Evolutionary conservation across 1,140 invertebrate genomes (phyloP).

Genomic region (Pseudomyrmex gracilis): DNA sequence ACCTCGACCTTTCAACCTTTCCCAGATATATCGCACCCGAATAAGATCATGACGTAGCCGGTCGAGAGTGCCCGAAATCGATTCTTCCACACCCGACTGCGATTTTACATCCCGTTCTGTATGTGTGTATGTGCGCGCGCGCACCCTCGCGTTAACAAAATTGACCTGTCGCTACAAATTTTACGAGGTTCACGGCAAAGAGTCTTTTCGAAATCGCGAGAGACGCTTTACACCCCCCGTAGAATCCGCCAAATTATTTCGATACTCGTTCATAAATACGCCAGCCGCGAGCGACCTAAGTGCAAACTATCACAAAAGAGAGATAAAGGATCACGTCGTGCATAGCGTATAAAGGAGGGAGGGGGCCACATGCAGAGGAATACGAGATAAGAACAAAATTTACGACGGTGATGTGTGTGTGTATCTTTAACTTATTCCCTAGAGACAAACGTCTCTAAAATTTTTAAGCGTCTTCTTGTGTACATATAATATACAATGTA

Average conservation of each 20-base stretch:
- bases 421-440: background rate
- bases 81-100: conserved; percentile 34
- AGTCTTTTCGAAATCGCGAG: conserved; percentile 2
- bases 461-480: background rate
- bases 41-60: conserved; percentile 55
- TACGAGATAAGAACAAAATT: conserved; percentile 7
- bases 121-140: too few relatives aligned
- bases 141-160: conserved; percentile 28
- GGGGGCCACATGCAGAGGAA: background rate
- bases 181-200: conserved; percentile 25
- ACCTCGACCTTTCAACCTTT: conserved; percentile 56
- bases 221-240: conserved; percentile 3
- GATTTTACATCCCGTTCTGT: conserved; percentile 4
- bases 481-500: background rate
- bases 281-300: background rate
- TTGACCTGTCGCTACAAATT: conserved; percentile 54
- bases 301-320: conserved; percentile 15
- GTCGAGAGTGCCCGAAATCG: conserved; percentile 34
- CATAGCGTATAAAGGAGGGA: too few relatives aligned
- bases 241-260: conserved; percentile 48
- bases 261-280: conserved; percentile 45
- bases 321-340: background rate
- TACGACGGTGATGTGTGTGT: background rate
- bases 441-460: background rate
- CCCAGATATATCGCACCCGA: conserved; percentile 55